Evolutionary conservation across 37 sponge, comb jelly and placozoan species (phyloP), one percentile per base, ranked within the genome.

Genomic region (Agelas oroides): DNA sequence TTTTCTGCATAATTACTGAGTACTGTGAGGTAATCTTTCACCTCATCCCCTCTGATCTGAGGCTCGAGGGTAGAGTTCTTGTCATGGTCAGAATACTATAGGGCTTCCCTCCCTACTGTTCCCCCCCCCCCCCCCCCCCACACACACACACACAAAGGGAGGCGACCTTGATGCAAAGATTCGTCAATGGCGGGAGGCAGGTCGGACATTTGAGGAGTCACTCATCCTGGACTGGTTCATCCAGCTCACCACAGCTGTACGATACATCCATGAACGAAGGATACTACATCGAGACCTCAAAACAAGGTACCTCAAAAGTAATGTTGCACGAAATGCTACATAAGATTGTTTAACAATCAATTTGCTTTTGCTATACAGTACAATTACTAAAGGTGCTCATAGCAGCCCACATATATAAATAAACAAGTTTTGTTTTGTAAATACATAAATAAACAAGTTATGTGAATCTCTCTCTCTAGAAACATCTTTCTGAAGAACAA

Each of bases 1-100:
- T 75, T 27, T 98, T 98, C 68, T 98, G 89, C 85, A 96, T 98
- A 63, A 87, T 96, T n/a, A 98, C 97, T 33, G 99, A 98, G 78
- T 93, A 79, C 67, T 98, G 99, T 90, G 97, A 97, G 89, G 98
- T 95, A 87, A 54, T 81, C 14, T 23, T n/a, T n/a, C n/a, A n/a
- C n/a, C n/a, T n/a, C n/a, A n/a, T n/a, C n/a, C n/a, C n/a, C n/a
- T n/a, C n/a, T n/a, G n/a, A n/a, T n/a, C n/a, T n/a, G n/a, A n/a
- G n/a, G n/a, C n/a, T n/a, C n/a, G n/a, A n/a, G n/a, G n/a, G n/a
- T n/a, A n/a, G n/a, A n/a, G n/a, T n/a, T n/a, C n/a, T n/a, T n/a
- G n/a, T n/a, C n/a, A n/a, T n/a, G n/a, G n/a, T n/a, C n/a, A n/a
- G n/a, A n/a, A n/a, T n/a, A n/a, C n/a, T n/a, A n/a, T n/a, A n/a